These are phyloP conservation scores for Pseudomyrmex cubaensis DNA, from an alignment of 1,140 invertebrate species.

Conservation along the genomic window DNA sequence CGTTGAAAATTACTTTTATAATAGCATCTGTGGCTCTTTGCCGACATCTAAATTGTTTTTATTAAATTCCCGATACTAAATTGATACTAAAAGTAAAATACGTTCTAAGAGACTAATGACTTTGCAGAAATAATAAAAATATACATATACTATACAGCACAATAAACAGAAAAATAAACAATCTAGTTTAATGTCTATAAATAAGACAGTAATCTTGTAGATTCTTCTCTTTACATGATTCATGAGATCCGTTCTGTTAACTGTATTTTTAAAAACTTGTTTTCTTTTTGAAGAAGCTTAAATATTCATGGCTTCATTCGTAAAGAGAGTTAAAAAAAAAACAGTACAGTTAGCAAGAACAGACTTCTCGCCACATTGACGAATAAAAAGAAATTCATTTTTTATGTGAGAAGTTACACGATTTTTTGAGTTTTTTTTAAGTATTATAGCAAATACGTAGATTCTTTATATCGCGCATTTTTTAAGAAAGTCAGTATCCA, in stretches of 20 bases:
- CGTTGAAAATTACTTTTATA: conserved; percentile 18
- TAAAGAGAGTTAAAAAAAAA: conserved; percentile 3
- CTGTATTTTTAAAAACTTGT: not conserved
- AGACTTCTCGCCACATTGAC: not conserved
- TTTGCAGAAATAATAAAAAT: conserved; percentile 19
- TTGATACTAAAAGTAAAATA: not conserved
- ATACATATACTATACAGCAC: not conserved
- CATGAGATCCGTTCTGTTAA: conserved; percentile 14
- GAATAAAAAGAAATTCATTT: conserved; percentile 12
- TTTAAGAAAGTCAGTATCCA: too few relatives aligned
- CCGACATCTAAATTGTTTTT: not conserved
- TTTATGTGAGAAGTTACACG: too few relatives aligned
- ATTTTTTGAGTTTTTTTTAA: too few relatives aligned
- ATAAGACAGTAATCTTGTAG: conserved; percentile 17
- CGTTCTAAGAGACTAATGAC: not conserved
- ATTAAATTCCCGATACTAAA: not conserved
- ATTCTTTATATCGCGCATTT: too few relatives aligned
- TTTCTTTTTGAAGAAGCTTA: not conserved
- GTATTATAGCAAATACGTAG: too few relatives aligned
- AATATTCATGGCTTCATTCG: not conserved
- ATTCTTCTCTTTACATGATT: conserved; percentile 6
- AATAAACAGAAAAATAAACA: conserved; percentile 24
- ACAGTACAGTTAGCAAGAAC: not conserved
- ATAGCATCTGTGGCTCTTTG: not conserved
- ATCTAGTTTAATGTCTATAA: conserved; percentile 23